These are phyloP conservation scores for Melieria omissa DNA, from an alignment of 2,888 invertebrate genomes.

Conservation along the genomic window DNA sequence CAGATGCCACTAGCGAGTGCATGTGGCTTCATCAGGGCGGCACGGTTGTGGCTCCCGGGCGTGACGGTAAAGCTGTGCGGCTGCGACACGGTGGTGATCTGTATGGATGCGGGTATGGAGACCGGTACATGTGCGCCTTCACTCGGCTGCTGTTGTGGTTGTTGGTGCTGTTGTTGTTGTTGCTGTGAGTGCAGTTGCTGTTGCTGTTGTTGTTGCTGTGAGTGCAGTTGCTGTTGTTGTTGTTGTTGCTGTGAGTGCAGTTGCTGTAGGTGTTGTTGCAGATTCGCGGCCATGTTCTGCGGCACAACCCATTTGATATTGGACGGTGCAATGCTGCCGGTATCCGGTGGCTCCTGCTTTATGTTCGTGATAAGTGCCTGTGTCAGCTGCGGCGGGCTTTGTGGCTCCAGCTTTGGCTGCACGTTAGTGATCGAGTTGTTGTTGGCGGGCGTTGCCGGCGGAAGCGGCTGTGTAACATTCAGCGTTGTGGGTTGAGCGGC, in stretches of 20 bases:
- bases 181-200: too few species aligned
- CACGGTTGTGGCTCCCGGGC: slow-evolving; percentile 34
- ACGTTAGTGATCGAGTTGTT: slow-evolving; percentile 40
- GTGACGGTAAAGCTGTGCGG: slow-evolving; percentile 33
- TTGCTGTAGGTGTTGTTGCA: slow-evolving; percentile 48
- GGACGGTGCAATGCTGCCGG: slow-evolving; percentile 40
- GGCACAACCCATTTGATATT: slow-evolving; percentile 61
- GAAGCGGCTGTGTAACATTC: slow-evolving; percentile 45
- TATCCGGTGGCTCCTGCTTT: slow-evolving; percentile 63
- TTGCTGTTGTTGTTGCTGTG: slow-evolving; percentile 47
- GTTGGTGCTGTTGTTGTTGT: slow-evolving; percentile 51
- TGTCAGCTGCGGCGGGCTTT: slow-evolving; percentile 60
- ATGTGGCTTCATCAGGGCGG: slow-evolving; percentile 45
- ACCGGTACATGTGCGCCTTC: slow-evolving; percentile 44
- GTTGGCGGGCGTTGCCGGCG: slow-evolving; percentile 44
- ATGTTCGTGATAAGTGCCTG: slow-evolving; percentile 60
- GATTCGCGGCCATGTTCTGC: slow-evolving; percentile 45
- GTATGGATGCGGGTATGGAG: slow-evolving; percentile 47
- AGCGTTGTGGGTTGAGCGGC: slow-evolving; percentile 35
- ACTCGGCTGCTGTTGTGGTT: slow-evolving; percentile 59
- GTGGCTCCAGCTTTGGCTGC: slow-evolving; percentile 62
- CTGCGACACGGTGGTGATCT: slow-evolving; percentile 46
- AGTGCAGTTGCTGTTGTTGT: slow-evolving; percentile 40
- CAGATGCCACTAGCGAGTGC: slow-evolving; percentile 8
- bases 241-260: slow-evolving; percentile 47